phyloP scores from a whole-genome alignment of 2,113 vertebrate genomes.

The Numenius arquata region DNA sequence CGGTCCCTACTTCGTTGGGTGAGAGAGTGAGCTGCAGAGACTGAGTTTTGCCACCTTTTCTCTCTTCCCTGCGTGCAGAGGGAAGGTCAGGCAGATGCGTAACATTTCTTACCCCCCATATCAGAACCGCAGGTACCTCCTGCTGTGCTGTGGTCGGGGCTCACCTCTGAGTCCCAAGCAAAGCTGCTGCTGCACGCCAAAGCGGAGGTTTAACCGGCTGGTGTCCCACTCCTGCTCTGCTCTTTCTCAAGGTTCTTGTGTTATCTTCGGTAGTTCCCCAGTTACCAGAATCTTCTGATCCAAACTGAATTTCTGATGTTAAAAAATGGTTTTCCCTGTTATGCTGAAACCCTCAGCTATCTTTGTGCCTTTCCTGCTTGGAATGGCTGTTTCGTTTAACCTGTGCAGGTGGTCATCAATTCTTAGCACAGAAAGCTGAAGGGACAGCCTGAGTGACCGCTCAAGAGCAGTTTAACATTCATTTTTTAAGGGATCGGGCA shows the following conservation, averaged over 20 bases:
- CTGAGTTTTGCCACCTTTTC: neutral
- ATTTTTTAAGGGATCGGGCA: neutral
- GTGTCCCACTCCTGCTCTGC: neutral
- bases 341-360: neutral
- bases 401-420: neutral
- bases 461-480: neutral
- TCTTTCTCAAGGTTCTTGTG: neutral
- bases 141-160: neutral
- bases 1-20: neutral
- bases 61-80: neutral
- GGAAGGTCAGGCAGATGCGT: neutral
- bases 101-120: accelerated
- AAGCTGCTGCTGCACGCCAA: neutral
- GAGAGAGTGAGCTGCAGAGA: neutral
- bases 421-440: neutral
- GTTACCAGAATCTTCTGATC: neutral
- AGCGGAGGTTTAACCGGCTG: neutral
- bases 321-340: neutral
- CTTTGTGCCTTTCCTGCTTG: neutral
- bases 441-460: neutral
- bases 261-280: neutral
- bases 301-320: neutral
- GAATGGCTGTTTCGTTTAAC: neutral
- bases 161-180: neutral
- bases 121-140: neutral